Conservation (phyloP, 2,888 invertebrate species). For the Trichogramma evanescens region DNA sequence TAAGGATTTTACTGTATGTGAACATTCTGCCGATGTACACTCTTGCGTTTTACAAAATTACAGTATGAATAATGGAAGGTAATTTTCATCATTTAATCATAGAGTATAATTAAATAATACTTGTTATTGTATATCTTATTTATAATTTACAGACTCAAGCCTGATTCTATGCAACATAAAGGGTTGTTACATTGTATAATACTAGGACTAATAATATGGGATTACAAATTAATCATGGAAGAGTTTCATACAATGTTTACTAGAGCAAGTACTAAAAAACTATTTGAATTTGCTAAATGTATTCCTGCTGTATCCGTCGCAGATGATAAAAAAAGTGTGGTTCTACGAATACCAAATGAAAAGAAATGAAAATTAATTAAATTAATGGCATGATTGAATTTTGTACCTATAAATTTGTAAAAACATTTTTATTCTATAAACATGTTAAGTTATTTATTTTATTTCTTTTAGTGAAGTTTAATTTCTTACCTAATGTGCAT, state of each 20-base stretch:
- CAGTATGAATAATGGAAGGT: slow-evolving; percentile 37
- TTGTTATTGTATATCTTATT: background rate
- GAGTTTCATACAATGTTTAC: slow-evolving; percentile 30
- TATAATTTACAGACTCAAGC: slow-evolving; percentile 33
- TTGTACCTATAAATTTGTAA: background rate
- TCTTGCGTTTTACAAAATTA: slow-evolving; percentile 32
- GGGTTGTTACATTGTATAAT: slow-evolving; percentile 39
- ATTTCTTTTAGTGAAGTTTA: no score
- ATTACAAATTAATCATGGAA: slow-evolving; percentile 36
- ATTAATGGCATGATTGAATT: background rate
- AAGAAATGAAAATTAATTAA: slow-evolving; percentile 23
- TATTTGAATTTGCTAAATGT: slow-evolving; percentile 33
- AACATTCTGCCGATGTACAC: slow-evolving; percentile 29
- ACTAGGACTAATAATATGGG: slow-evolving; percentile 32
- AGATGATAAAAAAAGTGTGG: slow-evolving; percentile 32
- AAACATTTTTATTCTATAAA: background rate
- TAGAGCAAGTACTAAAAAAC: slow-evolving; percentile 34
- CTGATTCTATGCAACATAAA: slow-evolving; percentile 37
- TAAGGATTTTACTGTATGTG: slow-evolving; percentile 26
- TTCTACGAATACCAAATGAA: slow-evolving; percentile 35
- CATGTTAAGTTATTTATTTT: no score
- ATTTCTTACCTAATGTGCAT: no score
- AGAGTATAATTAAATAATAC: no score
- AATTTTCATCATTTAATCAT: slow-evolving; percentile 7
- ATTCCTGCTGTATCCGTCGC: slow-evolving; percentile 32